Conservation (phyloP, 2,797 vertebrate species). For the Sebastes steindachneri region DNA sequence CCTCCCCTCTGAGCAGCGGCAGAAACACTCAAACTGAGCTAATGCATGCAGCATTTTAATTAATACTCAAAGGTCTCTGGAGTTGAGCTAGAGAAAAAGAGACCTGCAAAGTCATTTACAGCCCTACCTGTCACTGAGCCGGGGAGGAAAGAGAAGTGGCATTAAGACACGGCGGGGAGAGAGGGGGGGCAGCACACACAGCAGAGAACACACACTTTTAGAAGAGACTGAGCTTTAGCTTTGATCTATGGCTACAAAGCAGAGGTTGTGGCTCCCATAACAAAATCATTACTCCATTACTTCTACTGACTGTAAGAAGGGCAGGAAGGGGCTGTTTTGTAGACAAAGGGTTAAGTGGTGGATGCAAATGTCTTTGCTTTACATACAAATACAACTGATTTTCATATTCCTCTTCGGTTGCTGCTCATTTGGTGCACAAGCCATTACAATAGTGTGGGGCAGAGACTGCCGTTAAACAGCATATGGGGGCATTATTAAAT, state of each 20-base stretch:
- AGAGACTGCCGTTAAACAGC: conserved; percentile 32
- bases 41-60: conserved; percentile 69
- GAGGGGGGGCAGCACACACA: background rate
- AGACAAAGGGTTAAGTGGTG: background rate
- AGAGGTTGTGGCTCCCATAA: conserved; percentile 21
- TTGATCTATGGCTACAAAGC: conserved; percentile 36
- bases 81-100: conserved; percentile 42
- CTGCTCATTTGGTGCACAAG: background rate
- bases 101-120: conserved; percentile 40
- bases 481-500: conserved; percentile 42
- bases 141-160: conserved; percentile 10
- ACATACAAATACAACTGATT: conserved; percentile 24
- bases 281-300: conserved; percentile 17
- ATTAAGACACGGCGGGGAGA: background rate
- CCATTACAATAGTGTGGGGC: background rate
- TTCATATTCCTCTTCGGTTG: conserved; percentile 29
- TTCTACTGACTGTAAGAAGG: background rate
- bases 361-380: conserved; percentile 7
- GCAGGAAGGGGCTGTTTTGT: background rate
- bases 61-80: conserved; percentile 59
- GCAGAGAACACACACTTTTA: background rate
- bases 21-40: conserved; percentile 52
- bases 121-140: conserved; percentile 45
- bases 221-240: background rate
- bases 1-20: conserved; percentile 35